Evolutionary conservation across 2,888 invertebrate species (phyloP).

Genomic region (Andrena hattorfiana): DNA sequence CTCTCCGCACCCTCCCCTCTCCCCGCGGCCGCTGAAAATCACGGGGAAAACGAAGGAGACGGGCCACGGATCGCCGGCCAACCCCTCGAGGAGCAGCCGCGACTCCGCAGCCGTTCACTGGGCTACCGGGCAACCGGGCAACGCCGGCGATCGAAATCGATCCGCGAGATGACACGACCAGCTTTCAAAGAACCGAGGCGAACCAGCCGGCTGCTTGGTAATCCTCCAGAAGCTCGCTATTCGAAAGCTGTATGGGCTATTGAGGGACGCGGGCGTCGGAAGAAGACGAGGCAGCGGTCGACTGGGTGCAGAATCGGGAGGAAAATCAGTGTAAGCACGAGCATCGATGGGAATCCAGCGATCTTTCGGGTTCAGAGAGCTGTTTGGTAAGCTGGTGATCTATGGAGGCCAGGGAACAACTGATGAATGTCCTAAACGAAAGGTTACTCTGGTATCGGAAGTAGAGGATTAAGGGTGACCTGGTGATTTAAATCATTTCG

Average conservation of each 20-base stretch:
- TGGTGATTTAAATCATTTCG: too few relatives aligned
- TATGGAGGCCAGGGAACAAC: too few relatives aligned
- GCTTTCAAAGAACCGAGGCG: not conserved
- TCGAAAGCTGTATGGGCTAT: not conserved
- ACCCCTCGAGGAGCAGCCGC: slow-evolving; percentile 25
- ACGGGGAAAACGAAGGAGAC: slow-evolving; percentile 24
- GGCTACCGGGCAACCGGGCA: slow-evolving; percentile 50
- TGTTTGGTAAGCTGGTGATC: too few relatives aligned
- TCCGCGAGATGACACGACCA: not conserved
- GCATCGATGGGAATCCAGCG: not conserved
- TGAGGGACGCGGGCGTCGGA: not conserved
- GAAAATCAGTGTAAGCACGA: not conserved
- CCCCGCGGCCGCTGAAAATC: slow-evolving; percentile 23
- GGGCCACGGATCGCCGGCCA: slow-evolving; percentile 6
- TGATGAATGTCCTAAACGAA: too few relatives aligned
- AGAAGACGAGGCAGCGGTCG: not conserved
- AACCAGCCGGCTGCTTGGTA: not conserved
- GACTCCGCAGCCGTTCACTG: slow-evolving; percentile 44
- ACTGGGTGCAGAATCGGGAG: not conserved
- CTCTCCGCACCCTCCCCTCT: not conserved
- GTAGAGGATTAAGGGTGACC: too few relatives aligned
- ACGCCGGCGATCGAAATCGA: slow-evolving; percentile 38
- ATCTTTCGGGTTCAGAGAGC: not conserved
- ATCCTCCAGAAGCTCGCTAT: not conserved
- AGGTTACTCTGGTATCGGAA: too few relatives aligned